phyloP scores from a whole-genome alignment of 2,888 invertebrate species.

The Tanypteryx hageni region DNA sequence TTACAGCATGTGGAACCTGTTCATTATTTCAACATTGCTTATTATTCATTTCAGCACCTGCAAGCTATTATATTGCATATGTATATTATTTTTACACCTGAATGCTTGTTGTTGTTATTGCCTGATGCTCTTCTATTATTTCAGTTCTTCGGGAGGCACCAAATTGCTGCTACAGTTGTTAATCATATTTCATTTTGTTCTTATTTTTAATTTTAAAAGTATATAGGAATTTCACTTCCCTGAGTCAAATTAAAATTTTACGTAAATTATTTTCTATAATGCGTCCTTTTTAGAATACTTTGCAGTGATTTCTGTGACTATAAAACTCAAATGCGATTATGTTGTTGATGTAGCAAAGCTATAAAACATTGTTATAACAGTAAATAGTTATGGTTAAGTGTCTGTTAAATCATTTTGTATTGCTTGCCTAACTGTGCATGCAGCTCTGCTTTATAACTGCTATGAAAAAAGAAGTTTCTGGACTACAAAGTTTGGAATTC shows the following conservation, averaged over 20 bases:
- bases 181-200: background rate
- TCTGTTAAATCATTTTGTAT: conserved; percentile 1
- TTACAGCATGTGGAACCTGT: conserved; percentile 54
- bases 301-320: too few species aligned
- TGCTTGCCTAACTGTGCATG: conserved; percentile 60
- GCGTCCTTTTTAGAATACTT: too few species aligned
- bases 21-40: background rate
- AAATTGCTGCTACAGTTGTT: conserved; percentile 20
- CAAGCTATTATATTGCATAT: conserved; percentile 20
- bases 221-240: too few species aligned
- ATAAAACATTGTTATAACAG: background rate
- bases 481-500: background rate
- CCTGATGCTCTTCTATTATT: background rate
- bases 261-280: too few species aligned
- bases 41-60: conserved; percentile 13
- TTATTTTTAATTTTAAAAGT: background rate
- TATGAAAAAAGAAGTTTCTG: background rate
- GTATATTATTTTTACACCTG: background rate
- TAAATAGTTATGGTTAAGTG: background rate
- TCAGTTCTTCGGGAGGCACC: background rate
- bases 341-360: too few species aligned
- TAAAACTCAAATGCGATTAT: too few species aligned
- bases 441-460: background rate
- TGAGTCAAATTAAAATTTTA: too few species aligned
- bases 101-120: background rate